Evolutionary conservation across 1,140 invertebrate species (phyloP), one percentile per base, ranked within the genome.

Genomic region (Camponotus pennsylvanicus): DNA sequence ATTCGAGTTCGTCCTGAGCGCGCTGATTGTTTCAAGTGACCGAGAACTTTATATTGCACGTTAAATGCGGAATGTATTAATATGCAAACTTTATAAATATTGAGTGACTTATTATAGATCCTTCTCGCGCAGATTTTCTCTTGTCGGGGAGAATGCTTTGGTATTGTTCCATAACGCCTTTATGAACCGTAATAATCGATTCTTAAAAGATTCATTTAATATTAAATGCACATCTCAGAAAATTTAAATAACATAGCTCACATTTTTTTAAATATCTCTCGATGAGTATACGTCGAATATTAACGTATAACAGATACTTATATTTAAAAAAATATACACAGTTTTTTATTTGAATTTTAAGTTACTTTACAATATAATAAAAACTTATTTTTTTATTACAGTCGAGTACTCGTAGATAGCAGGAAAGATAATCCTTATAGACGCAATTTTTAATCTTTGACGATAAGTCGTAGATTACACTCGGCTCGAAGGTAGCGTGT

Each of bases 61-160:
- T 71, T 1, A 67, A 82, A 61, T 37, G 18, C 27, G 18, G 3
- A 40, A 18, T 34, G 27, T 15, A 71, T 73, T 61, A 82, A 82
- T 82, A 73, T 21, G 55, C n/a, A 61, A 82, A 61, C 79, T 82
- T 82, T 49, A 71, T 71, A 37, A 73, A 82, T 61, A 73, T 73
- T 40, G 67, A 13, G 40, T 82, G 52, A 45, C 52, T 59, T 61
- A 67, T 82, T 73, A 73, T 7, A 3, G 13, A 2, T 73, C n/a
- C 9, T 32, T 61, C 49, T 73, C 52, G 5, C 67, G 18, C 18
- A 13, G 13, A 55, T 34, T n/a, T 67, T 67, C 11, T 67, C 37
- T 18, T 34, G 32, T 3, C 18, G n/a, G 27, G 37, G 21, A 27
- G 63, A 27, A 27, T 13, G 2, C 15, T n/a, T 70, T 15, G n/a